phyloP scores from a whole-genome alignment of 2,888 invertebrate species.

The Cordylochernes scorpioides region DNA sequence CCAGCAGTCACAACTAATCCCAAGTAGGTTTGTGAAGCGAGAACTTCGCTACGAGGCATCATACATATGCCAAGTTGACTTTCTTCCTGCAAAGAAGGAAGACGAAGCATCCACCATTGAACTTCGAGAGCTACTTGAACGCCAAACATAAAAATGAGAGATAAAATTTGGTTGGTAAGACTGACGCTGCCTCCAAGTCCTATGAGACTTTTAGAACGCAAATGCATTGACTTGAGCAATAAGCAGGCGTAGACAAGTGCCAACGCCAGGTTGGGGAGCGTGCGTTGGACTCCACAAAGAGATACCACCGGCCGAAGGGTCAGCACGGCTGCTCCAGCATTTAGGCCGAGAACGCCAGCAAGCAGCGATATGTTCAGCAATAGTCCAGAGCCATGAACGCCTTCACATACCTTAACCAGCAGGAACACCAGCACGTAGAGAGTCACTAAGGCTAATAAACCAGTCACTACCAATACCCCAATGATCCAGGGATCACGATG shows the following conservation, averaged over 20 bases:
- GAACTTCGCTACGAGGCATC: conserved; percentile 3
- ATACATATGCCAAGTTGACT: conserved; percentile 2
- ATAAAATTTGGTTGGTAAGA: conserved; percentile 13
- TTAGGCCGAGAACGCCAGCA: conserved; percentile 9
- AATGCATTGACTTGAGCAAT: conserved; percentile 21
- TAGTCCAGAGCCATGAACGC: conserved; percentile 8
- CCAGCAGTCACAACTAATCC: conserved; percentile 4
- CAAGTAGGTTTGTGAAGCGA: conserved; percentile 7
- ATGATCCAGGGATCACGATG: conserved; percentile 7
- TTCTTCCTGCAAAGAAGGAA: conserved; percentile 3
- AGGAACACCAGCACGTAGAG: conserved; percentile 13
- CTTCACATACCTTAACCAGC: conserved; percentile 14
- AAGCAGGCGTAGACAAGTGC: conserved; percentile 21
- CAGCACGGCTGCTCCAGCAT: conserved; percentile 9
- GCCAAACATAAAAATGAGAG: conserved; percentile 12
- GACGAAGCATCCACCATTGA: conserved; percentile 10
- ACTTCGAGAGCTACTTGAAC: conserved; percentile 13
- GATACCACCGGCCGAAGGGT: conserved; percentile 7
- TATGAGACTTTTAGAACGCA: conserved; percentile 20
- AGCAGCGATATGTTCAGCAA: conserved; percentile 9
- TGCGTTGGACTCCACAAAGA: conserved; percentile 5
- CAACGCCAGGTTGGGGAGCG: conserved; percentile 15
- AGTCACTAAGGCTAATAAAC: conserved; percentile 9
- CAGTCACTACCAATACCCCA: conserved; percentile 6
- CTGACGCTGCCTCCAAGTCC: conserved; percentile 19